Evolutionary conservation across 2,113 vertebrate species (phyloP), one percentile per base, ranked within the genome.

Genomic region (Oryzias javanicus): DNA sequence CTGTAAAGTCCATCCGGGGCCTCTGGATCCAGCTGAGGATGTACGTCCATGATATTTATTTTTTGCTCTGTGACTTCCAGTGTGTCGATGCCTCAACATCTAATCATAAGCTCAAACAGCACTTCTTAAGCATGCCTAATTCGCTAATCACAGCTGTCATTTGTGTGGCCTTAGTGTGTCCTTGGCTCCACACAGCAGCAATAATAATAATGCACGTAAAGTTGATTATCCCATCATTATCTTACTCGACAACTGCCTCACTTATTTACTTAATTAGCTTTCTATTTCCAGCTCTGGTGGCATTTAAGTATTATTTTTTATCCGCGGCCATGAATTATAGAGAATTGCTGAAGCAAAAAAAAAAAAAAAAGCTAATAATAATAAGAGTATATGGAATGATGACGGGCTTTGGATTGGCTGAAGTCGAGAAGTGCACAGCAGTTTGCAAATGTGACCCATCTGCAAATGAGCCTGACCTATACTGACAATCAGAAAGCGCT

Each of bases 211-310:
- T 62, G 58, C 52, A 70, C 71, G 76, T 80, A 81, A 68, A 78
- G 85, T 62, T 49, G 62, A 87, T 88, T 84, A 84, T 67, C 67
- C 72, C 16, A 57, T 86, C 84, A 82, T 87, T 84, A 83, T 80
- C 78, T 83, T 75, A 79, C 76, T 49, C 60, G 49, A 69, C 80
- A 76, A 80, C 78, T 82, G 60, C 74, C 81, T 63, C 67, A 73
- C 73, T 84, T 81, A 85, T 85, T 89, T 86, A 84, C 78, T 79
- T 75, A 83, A 81, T 87, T 82, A 88, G 86, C 76, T 84, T 55
- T 67, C 74, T 76, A 55, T 74, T 83, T 88, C 72, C 70, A 69
- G 61, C 72, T 72, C 66, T 67, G 66, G 79, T 83, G 82, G 79
- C 72, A 85, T 79, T 53, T 4, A 44, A 41, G 15, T 63, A 53